Base-by-base conservation (phyloP, 2,888 invertebrate genomes). In the Icerya purchasi region DNA sequence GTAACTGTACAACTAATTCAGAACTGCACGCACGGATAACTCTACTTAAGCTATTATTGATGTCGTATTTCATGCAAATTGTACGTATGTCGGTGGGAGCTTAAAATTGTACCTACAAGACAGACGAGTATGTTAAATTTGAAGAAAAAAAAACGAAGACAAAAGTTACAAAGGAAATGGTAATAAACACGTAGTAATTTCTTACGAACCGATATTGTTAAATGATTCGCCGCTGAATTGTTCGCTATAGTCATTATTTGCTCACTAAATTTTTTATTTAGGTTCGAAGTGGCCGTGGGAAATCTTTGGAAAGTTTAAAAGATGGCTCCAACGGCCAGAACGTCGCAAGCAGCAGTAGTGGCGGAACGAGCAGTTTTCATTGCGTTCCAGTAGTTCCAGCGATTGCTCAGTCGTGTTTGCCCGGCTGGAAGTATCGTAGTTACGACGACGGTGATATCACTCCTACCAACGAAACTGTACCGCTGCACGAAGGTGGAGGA, bases 361-460 rank as follows among this genome's bases (percentile, higher is more conserved):
- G 72, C 63, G 71, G 73, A 62, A 73, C 73, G 65, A 65, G 65
- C 56, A 65, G 65, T 56, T 65, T 66, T 58, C 36, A 36, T 36
- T 8, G 36, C 36, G 63, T 64, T 20, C 60, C 62, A 51, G 57
- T 62, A 50, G 54, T 62, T 63, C 54, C 63, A 57, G 64, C 65
- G 54, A 62, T 62, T 23, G 59, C 62, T 8, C 60, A 64, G 22
- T 57, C 54, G 20, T 61, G 58, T 49, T 56, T 54, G 22, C 56
- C 56, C 10, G 64, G 60, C 18, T 65, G 64, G 65, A 23, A 61
- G 60, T 56, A 61, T 59, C 78, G 86, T 67, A 83, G 85, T 63
- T 87, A 86, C 70, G 89, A 89, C 71, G 90, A 89, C 69, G 89
- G 89, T 22, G 90, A 91, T 71, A 84, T 90, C 64, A 90, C 90